phyloP scores from a whole-genome alignment of 2,797 vertebrate genomes.

The Sebastes flavidus region DNA sequence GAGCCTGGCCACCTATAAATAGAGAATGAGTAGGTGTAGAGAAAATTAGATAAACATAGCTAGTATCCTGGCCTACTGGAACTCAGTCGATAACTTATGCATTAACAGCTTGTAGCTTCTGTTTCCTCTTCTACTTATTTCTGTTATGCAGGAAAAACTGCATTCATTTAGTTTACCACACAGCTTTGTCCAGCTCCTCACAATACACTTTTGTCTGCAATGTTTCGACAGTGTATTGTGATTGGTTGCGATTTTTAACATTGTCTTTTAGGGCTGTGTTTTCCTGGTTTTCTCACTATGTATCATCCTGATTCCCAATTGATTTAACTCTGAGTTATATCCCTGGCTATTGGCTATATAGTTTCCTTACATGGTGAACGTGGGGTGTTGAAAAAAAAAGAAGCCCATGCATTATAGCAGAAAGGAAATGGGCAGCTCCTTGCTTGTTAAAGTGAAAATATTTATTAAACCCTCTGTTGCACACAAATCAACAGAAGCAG shows the following conservation, averaged over 20 bases:
- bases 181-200: background rate
- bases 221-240: background rate
- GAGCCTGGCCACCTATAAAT: slow-evolving; percentile 55
- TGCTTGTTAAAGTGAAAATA: background rate
- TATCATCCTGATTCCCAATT: background rate
- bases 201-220: background rate
- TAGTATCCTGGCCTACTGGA: background rate
- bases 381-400: background rate
- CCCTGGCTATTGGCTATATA: background rate
- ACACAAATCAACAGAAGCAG: background rate
- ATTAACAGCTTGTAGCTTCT: background rate
- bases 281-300: background rate
- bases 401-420: background rate
- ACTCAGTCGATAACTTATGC: background rate
- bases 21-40: slow-evolving; percentile 27
- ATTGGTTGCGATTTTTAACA: background rate
- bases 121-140: background rate
- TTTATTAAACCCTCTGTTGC: background rate
- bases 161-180: background rate
- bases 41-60: slow-evolving; percentile 52
- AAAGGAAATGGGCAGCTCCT: background rate
- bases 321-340: background rate
- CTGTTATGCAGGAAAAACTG: background rate
- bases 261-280: background rate
- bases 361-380: background rate